Evolutionary conservation across 2,797 vertebrate genomes (phyloP).

Genomic region (Nannoperca obscura): DNA sequence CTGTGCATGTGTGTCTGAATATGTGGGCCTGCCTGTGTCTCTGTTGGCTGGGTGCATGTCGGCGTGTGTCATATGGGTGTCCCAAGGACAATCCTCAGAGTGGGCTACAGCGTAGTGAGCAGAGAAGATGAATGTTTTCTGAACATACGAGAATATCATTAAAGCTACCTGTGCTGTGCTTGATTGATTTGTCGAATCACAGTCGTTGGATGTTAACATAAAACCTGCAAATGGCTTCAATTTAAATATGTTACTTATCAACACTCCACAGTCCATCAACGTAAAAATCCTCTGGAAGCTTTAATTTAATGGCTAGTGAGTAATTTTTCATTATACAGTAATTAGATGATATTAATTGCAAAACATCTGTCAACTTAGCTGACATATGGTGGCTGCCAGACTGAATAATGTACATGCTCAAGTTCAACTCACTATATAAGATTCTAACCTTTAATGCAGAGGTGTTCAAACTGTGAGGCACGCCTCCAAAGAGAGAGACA

Average conservation of each 20-base stretch:
- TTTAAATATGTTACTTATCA: constrained; percentile 84
- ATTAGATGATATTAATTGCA: constrained; percentile 81
- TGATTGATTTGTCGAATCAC: constrained; percentile 80
- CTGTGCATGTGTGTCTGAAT: constrained; percentile 33
- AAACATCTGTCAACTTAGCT: constrained; percentile 74
- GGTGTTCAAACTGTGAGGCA: neutral
- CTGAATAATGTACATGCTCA: constrained; percentile 58
- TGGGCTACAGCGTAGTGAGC: constrained; percentile 36
- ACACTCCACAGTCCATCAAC: constrained; percentile 78
- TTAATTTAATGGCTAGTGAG: constrained; percentile 72
- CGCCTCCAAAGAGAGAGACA: neutral
- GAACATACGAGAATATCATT: constrained; percentile 69
- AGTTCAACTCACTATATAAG: constrained; percentile 16
- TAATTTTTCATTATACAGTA: constrained; percentile 81
- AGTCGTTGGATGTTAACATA: constrained; percentile 78
- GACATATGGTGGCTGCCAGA: constrained; percentile 65
- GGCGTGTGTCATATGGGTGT: constrained; percentile 54
- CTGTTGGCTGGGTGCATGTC: constrained; percentile 25
- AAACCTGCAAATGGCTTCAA: constrained; percentile 79
- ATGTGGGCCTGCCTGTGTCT: constrained; percentile 22
- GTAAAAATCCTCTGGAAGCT: constrained; percentile 63
- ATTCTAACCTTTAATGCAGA: constrained; percentile 18
- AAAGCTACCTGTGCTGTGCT: constrained; percentile 68
- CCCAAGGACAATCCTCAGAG: constrained; percentile 66
- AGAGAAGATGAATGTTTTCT: constrained; percentile 77